Evolutionary conservation across 2,888 invertebrate species (phyloP).

Genomic region (Anticlea derivata): DNA sequence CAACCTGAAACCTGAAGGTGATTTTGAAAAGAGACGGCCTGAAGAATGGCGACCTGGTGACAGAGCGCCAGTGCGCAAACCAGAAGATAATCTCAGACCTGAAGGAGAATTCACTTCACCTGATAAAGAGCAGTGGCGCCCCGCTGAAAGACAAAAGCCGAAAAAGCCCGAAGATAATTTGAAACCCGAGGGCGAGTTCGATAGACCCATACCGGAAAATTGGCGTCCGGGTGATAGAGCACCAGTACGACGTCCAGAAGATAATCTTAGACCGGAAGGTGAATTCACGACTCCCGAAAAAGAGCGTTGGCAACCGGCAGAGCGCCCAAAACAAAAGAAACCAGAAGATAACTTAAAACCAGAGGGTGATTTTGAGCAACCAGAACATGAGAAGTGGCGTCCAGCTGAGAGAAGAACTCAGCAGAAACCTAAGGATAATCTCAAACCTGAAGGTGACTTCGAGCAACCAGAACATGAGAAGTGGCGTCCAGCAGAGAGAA

Average conservation of each 20-base stretch:
- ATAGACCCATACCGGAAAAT: constrained; percentile 46
- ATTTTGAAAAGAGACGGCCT: constrained; percentile 67
- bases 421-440: no score
- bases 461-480: no score
- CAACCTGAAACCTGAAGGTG: constrained; percentile 82
- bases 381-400: no score
- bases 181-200: constrained; percentile 49
- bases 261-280: constrained; percentile 79
- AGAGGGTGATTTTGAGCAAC: constrained; percentile 64
- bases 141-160: constrained; percentile 62
- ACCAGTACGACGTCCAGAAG: constrained; percentile 65
- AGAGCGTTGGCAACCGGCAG: constrained; percentile 63
- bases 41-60: constrained; percentile 67
- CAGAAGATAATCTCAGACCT: constrained; percentile 72
- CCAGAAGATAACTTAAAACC: constrained; percentile 55
- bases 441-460: no score
- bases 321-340: constrained; percentile 72
- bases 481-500: no score
- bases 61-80: constrained; percentile 62
- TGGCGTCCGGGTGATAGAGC: constrained; percentile 72
- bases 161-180: constrained; percentile 82
- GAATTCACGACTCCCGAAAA: constrained; percentile 68
- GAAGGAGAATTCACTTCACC: constrained; percentile 85
- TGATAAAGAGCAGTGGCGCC: constrained; percentile 54
- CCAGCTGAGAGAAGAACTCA: no score